Percentiles rank a stretch among this genome's conserved stretches.
Conservation (phyloP, 2,113 vertebrate genomes). For the Bubo scandiacus region DNA sequence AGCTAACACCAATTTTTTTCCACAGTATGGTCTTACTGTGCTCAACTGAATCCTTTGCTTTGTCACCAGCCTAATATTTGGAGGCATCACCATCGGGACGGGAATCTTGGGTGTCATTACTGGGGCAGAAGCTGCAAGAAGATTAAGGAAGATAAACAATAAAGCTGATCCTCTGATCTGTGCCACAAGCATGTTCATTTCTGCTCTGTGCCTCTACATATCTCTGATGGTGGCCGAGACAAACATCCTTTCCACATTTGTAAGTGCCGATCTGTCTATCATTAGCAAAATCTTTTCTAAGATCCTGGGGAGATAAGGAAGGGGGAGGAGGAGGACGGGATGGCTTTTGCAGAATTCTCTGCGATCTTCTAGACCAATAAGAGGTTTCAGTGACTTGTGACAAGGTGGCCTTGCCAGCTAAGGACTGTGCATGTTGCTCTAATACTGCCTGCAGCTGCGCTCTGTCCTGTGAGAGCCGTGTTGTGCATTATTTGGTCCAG, state of each 20-base stretch:
- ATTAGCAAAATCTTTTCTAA: background rate
- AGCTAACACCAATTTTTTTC: background rate
- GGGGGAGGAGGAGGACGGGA: background rate
- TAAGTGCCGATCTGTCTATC: conserved; percentile 66
- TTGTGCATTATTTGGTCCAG: background rate
- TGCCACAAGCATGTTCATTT: conserved; percentile 82
- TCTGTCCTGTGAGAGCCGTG: background rate
- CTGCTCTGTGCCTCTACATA: conserved; percentile 80
- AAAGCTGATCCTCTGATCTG: conserved; percentile 89
- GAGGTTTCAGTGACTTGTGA: background rate
- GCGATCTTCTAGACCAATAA: background rate
- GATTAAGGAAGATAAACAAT: conserved; percentile 73
- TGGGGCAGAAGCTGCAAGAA: conserved; percentile 77
- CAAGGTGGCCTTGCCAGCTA: background rate
- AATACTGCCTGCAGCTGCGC: background rate
- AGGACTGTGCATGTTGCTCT: background rate
- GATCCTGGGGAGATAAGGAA: background rate
- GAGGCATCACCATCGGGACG: conserved; percentile 79
- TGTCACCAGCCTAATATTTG: conserved; percentile 83
- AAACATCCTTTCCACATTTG: conserved; percentile 80
- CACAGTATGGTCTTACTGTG: background rate
- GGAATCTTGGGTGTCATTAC: conserved; percentile 84
- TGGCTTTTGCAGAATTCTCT: background rate
- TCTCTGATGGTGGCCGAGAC: conserved; percentile 77
- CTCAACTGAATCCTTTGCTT: conserved; percentile 9